Conservation (phyloP, 2,113 vertebrate genomes). For the Podocnemis expansa region DNA sequence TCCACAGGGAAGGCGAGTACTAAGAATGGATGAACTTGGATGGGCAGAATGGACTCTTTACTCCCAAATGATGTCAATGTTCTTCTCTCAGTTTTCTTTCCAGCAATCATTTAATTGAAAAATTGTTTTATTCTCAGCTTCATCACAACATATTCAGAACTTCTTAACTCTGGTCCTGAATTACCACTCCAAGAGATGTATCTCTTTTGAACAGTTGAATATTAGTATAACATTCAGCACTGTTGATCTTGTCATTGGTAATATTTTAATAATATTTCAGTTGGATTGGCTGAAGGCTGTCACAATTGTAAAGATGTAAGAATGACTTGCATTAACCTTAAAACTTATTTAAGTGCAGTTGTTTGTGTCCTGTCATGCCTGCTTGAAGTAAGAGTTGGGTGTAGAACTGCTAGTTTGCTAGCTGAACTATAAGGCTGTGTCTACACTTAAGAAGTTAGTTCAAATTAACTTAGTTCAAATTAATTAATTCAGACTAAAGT, state of each 20-base stretch:
- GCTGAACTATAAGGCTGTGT: not conserved
- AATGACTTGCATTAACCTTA: not conserved
- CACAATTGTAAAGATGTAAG: not conserved
- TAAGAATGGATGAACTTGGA: constrained; percentile 50
- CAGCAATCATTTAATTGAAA: constrained; percentile 49
- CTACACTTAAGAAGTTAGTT: too few relatives aligned
- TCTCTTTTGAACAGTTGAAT: not conserved
- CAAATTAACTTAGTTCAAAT: too few relatives aligned
- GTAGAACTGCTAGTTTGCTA: not conserved
- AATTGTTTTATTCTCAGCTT: constrained; percentile 1
- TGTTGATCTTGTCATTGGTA: not conserved
- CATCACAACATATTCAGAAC: not conserved
- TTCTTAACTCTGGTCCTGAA: constrained; percentile 4
- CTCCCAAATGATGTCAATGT: constrained; percentile 18
- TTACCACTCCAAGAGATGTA: not conserved
- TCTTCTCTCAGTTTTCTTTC: constrained; percentile 42
- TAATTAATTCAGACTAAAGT: too few relatives aligned
- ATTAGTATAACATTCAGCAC: not conserved
- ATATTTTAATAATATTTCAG: not conserved
- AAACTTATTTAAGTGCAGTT: not conserved
- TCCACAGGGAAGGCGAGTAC: not conserved
- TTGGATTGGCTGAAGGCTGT: not conserved
- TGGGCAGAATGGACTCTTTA: constrained; percentile 8
- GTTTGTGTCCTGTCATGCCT: not conserved
- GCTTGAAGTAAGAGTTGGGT: not conserved